Evolutionary conservation across 2,888 invertebrate species (phyloP).

Genomic region (Sesia apiformis): DNA sequence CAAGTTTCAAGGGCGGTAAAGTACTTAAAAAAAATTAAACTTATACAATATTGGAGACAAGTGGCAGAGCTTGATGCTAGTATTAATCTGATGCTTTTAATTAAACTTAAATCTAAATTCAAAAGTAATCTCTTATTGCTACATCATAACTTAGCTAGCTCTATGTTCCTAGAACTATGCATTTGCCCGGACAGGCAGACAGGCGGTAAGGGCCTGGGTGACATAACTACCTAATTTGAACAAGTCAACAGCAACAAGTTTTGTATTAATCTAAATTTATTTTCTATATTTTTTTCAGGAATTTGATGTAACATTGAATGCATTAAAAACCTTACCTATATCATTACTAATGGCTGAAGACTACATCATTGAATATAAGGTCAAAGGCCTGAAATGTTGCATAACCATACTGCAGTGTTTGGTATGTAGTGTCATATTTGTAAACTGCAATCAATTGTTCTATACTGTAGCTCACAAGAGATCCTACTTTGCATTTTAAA

Average conservation of each 20-base stretch:
- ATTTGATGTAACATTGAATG: slow-evolving; percentile 31
- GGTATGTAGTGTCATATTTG: slow-evolving; percentile 26
- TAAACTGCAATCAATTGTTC: too few relatives aligned
- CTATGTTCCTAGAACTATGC: too few relatives aligned
- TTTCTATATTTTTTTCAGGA: slow-evolving; percentile 27
- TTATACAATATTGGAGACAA: too few relatives aligned
- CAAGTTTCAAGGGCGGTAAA: too few relatives aligned
- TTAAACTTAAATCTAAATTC: too few relatives aligned
- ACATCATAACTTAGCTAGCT: too few relatives aligned
- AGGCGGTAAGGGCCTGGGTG: background rate
- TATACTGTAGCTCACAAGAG: too few relatives aligned
- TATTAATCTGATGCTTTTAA: too few relatives aligned
- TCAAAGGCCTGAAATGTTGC: slow-evolving; percentile 45
- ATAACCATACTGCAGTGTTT: slow-evolving; percentile 33
- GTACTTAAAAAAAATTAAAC: too few relatives aligned
- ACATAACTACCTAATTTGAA: background rate
- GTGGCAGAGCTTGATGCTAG: too few relatives aligned
- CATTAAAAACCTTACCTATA: slow-evolving; percentile 38
- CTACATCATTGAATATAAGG: slow-evolving; percentile 34
- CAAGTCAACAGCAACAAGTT: background rate
- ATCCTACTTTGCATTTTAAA: too few relatives aligned
- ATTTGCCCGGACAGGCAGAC: background rate
- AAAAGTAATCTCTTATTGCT: too few relatives aligned
- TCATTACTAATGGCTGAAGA: slow-evolving; percentile 50
- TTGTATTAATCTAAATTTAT: background rate